These are phyloP conservation scores for Allolobophora icterica DNA, from an alignment of 2,888 invertebrate genomes.

Conservation along the genomic window DNA sequence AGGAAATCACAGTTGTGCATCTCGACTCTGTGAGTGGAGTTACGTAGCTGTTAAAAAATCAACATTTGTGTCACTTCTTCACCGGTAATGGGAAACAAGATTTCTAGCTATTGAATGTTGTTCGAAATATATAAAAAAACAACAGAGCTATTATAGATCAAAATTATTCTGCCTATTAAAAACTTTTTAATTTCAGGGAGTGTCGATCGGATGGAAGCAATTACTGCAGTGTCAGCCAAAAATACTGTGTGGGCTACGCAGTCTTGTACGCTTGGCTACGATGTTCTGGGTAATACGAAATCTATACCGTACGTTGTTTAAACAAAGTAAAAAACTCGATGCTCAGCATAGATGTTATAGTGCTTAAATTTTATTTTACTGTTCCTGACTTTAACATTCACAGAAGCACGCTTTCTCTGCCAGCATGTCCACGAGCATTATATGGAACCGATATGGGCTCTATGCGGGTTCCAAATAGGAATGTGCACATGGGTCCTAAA, in stretches of 20 bases:
- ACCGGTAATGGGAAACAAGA: background rate
- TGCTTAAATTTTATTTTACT: too few species aligned
- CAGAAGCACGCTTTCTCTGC: too few species aligned
- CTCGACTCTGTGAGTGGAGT: background rate
- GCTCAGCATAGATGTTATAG: too few species aligned
- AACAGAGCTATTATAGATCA: too few species aligned
- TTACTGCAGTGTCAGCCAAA: slow-evolving; percentile 86
- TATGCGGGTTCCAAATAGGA: too few species aligned
- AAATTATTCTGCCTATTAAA: background rate
- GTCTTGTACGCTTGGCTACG: slow-evolving; percentile 84
- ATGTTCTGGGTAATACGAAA: slow-evolving; percentile 76
- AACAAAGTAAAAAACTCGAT: background rate
- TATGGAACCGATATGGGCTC: too few species aligned
- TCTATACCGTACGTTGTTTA: background rate
- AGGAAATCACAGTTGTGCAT: background rate
- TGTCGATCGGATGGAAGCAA: slow-evolving; percentile 79
- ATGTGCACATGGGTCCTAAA: too few species aligned
- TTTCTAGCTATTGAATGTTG: too few species aligned
- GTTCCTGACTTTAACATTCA: too few species aligned
- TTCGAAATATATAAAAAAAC: too few species aligned
- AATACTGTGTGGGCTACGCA: slow-evolving; percentile 88
- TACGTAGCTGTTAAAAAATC: background rate
- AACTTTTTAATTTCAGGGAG: slow-evolving; percentile 74
- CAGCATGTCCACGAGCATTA: too few species aligned
- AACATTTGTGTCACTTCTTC: background rate